Percentiles rank a stretch among this genome's conserved stretches.
Conservation (phyloP, 2,888 invertebrate species). For the Timema podura region DNA sequence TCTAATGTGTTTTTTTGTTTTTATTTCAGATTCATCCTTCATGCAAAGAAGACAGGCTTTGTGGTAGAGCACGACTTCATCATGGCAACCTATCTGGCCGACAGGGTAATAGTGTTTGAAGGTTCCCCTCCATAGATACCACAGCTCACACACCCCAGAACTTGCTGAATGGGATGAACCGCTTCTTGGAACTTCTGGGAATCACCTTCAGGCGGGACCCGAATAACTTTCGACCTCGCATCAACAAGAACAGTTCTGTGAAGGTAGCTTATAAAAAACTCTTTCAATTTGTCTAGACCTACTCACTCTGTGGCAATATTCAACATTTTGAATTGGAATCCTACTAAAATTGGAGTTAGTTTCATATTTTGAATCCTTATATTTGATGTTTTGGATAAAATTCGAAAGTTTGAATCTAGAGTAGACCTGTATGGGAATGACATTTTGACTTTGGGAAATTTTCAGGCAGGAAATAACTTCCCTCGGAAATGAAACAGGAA, state of each 20-base stretch:
- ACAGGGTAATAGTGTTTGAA: slow-evolving; percentile 97
- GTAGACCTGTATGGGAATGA: no score
- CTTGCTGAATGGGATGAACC: slow-evolving; percentile 96
- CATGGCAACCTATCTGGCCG: slow-evolving; percentile 99
- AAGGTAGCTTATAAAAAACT: slow-evolving; percentile 60
- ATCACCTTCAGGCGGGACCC: slow-evolving; percentile 99
- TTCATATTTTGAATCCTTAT: no score
- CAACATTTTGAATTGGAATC: no score
- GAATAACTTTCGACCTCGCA: slow-evolving; percentile 96
- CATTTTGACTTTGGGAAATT: no score
- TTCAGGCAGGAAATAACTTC: no score
- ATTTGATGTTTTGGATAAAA: no score
- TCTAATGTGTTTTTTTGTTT: no score
- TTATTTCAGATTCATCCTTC: slow-evolving; percentile 72
- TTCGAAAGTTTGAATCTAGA: no score
- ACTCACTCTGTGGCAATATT: not conserved
- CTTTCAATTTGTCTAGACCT: slow-evolving; percentile 10
- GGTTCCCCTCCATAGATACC: slow-evolving; percentile 87
- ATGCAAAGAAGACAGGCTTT: slow-evolving; percentile 99
- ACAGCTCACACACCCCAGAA: slow-evolving; percentile 89
- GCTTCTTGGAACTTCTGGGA: slow-evolving; percentile 89
- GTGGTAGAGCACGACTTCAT: slow-evolving; percentile 99
- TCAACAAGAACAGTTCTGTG: slow-evolving; percentile 94
- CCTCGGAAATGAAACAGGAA: no score
- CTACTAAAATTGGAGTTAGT: no score